A percentile compares a stretch with the other conserved stretches of the same genome.
These are phyloP conservation scores for Orchesella flavescens DNA, from an alignment of 2,888 invertebrate species.

Conservation along the genomic window DNA sequence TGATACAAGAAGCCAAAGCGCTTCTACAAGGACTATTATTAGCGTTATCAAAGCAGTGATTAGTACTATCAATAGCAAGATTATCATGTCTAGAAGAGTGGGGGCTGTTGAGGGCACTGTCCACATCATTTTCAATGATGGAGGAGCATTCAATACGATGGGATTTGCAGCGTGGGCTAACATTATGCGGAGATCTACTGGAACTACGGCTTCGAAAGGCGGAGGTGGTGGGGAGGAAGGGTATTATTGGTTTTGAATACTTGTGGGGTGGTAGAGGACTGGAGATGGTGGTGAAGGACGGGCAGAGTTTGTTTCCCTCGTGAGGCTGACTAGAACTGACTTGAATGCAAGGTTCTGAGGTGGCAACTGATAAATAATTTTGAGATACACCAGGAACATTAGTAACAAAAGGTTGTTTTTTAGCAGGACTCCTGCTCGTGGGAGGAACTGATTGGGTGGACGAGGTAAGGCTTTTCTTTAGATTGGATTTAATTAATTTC, in stretches of 20 bases:
- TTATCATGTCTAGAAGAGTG: not conserved
- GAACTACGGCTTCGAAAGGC: slow-evolving; percentile 59
- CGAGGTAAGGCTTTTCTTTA: slow-evolving; percentile 44
- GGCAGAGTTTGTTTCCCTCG: slow-evolving; percentile 37
- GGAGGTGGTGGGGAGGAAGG: slow-evolving; percentile 4
- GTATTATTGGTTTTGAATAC: slow-evolving; percentile 36
- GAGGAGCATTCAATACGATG: slow-evolving; percentile 40
- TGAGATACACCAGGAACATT: slow-evolving; percentile 33
- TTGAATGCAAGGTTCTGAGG: slow-evolving; percentile 59
- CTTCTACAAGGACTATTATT: slow-evolving; percentile 43
- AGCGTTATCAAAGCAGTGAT: slow-evolving; percentile 35
- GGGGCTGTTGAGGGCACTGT: slow-evolving; percentile 6
- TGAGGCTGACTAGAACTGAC: slow-evolving; percentile 35
- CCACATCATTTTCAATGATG: slow-evolving; percentile 41
- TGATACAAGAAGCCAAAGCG: slow-evolving; percentile 60
- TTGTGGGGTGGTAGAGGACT: slow-evolving; percentile 27
- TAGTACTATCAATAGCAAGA: not conserved
- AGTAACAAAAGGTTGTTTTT: slow-evolving; percentile 19
- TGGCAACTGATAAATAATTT: slow-evolving; percentile 42
- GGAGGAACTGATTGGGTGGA: slow-evolving; percentile 60
- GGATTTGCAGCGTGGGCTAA: slow-evolving; percentile 42
- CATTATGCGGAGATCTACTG: slow-evolving; percentile 51
- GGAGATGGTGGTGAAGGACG: slow-evolving; percentile 36
- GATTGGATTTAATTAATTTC: slow-evolving; percentile 51
- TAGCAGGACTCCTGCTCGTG: slow-evolving; percentile 19